phyloP scores from a whole-genome alignment of 2,888 invertebrate species.

The Sinohyriopsis cumingii region DNA sequence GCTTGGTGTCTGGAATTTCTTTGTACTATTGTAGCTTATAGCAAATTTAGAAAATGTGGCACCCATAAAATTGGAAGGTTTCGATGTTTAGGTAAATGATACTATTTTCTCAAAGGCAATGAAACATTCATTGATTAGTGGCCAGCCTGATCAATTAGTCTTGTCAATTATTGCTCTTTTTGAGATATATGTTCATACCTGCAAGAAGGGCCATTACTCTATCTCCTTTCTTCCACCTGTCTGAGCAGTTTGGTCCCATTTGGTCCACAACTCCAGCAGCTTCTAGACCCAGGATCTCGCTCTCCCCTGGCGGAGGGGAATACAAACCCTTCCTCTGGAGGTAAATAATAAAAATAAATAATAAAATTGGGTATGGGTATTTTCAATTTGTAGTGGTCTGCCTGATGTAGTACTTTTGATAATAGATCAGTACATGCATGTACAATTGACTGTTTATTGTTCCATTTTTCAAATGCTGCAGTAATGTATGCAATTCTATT shows the following conservation, averaged over 20 bases:
- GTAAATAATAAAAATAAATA: slow-evolving; percentile 1
- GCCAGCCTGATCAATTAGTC: neutral
- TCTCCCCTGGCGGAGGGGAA: slow-evolving; percentile 68
- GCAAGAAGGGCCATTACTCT: slow-evolving; percentile 70
- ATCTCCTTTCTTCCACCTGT: slow-evolving; percentile 64
- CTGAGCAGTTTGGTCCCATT: slow-evolving; percentile 54
- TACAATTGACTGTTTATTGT: neutral
- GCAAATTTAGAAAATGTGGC: too few relatives aligned
- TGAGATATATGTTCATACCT: slow-evolving; percentile 39
- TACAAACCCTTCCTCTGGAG: slow-evolving; percentile 69
- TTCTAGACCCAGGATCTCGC: slow-evolving; percentile 70
- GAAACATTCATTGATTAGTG: too few relatives aligned
- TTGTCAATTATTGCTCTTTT: neutral
- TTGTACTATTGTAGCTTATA: too few relatives aligned
- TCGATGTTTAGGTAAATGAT: too few relatives aligned
- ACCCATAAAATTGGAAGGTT: too few relatives aligned
- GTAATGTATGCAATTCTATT: too few relatives aligned
- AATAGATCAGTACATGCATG: neutral
- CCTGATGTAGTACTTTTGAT: neutral
- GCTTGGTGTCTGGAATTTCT: too few relatives aligned
- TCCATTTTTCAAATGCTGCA: too few relatives aligned
- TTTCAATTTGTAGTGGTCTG: neutral
- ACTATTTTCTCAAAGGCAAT: too few relatives aligned
- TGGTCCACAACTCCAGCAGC: slow-evolving; percentile 67
- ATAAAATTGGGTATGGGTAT: neutral